Conservation (phyloP, 2,113 vertebrate genomes). For the Dryoscopus gambensis region DNA sequence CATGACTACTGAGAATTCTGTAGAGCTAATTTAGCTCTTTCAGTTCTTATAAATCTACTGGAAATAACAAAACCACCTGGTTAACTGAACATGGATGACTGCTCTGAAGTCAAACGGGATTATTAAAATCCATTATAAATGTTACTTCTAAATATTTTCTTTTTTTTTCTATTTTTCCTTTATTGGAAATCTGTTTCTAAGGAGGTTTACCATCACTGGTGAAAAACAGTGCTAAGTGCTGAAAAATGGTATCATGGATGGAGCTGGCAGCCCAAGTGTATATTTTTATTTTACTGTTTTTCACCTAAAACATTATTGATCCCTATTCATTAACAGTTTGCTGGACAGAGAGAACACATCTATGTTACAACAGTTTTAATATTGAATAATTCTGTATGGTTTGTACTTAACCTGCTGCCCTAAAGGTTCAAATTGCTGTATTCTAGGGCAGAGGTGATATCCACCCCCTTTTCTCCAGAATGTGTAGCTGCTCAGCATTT, state of each 20-base stretch:
- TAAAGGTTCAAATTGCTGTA: neutral
- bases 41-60: neutral
- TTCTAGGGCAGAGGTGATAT: neutral
- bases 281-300: neutral
- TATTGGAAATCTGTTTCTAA: neutral
- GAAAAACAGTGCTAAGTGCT: neutral
- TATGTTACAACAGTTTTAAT: neutral
- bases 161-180: neutral
- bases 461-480: neutral
- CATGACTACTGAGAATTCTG: neutral
- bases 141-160: neutral
- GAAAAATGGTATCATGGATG: neutral
- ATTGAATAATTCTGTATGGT: neutral
- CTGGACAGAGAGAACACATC: neutral
- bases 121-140: neutral
- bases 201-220: neutral
- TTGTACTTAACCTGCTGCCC: neutral
- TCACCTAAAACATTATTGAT: neutral
- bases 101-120: neutral
- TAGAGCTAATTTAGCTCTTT: neutral
- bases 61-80: neutral
- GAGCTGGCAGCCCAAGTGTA: neutral
- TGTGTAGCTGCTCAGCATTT: neutral
- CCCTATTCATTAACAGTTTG: neutral
- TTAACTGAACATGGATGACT: neutral